phyloP scores from a whole-genome alignment of 2,888 invertebrate species.

The Ectropis crepuscularia region DNA sequence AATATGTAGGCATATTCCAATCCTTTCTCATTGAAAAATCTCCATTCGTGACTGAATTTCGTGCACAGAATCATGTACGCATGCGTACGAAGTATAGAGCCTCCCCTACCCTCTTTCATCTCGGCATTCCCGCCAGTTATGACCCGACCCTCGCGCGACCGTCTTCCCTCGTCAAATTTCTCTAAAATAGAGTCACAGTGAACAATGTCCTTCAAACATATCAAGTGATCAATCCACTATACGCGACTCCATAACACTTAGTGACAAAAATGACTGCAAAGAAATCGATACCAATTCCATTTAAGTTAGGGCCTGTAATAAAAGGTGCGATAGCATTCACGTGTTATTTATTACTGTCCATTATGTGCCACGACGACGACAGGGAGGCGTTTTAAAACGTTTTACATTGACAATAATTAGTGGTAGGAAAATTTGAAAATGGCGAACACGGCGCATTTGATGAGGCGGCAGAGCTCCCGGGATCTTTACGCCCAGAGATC shows the following conservation, averaged over 20 bases:
- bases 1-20: constrained; percentile 33
- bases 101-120: constrained; percentile 49
- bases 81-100: constrained; percentile 58
- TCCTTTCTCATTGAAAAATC: constrained; percentile 55
- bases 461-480: constrained; percentile 94
- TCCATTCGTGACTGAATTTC: constrained; percentile 37
- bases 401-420: constrained; percentile 50
- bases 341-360: constrained; percentile 62
- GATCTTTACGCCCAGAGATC: constrained; percentile 93
- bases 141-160: constrained; percentile 36
- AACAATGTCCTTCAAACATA: constrained; percentile 21
- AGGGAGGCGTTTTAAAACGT: constrained; percentile 57
- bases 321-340: constrained; percentile 54
- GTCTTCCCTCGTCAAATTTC: constrained; percentile 28
- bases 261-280: constrained; percentile 49
- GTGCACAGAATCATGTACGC: constrained; percentile 53
- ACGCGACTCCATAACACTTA: constrained; percentile 5
- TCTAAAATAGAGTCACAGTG: constrained; percentile 28
- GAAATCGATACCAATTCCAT: constrained; percentile 54
- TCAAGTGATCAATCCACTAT: constrained; percentile 13
- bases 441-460: constrained; percentile 96
- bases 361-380: constrained; percentile 75
- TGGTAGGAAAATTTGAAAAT: constrained; percentile 76
- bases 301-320: constrained; percentile 45
- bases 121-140: constrained; percentile 43